Evolutionary conservation across 2,797 vertebrate species (phyloP).

Genomic region (Anniella stebbinsi): DNA sequence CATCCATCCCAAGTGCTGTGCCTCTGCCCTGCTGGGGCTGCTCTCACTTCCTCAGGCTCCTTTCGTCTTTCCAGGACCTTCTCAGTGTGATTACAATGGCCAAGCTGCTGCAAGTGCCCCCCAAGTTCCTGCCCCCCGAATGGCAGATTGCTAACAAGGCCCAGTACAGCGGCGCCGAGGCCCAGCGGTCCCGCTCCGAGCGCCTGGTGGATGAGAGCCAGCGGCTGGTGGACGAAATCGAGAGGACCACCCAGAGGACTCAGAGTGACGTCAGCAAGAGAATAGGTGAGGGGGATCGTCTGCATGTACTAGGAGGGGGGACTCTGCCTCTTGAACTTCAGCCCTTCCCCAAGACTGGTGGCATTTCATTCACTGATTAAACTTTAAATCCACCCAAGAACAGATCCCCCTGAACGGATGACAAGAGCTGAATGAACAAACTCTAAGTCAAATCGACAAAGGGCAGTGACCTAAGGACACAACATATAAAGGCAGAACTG

Average conservation of each 20-base stretch:
- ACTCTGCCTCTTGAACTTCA: background rate
- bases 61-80: conserved; percentile 48
- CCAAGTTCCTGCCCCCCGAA: conserved; percentile 80
- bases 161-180: conserved; percentile 77
- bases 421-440: too few species aligned
- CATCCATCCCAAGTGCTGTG: too few species aligned
- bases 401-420: too few species aligned
- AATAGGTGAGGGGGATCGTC: conserved; percentile 80
- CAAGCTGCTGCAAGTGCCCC: conserved; percentile 70
- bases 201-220: conserved; percentile 81
- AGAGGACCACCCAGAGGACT: conserved; percentile 82
- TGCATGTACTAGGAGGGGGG: background rate
- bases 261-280: conserved; percentile 86
- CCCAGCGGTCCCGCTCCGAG: conserved; percentile 83
- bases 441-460: too few species aligned
- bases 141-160: conserved; percentile 80
- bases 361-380: background rate
- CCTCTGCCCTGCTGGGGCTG: background rate
- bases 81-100: conserved; percentile 80
- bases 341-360: background rate
- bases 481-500: too few species aligned
- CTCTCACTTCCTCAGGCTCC: background rate
- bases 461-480: too few species aligned
- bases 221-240: conserved; percentile 86
- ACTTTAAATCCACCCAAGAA: too few species aligned